Evolutionary conservation across 2,113 vertebrate species (phyloP).

Genomic region (Sander lucioperca): DNA sequence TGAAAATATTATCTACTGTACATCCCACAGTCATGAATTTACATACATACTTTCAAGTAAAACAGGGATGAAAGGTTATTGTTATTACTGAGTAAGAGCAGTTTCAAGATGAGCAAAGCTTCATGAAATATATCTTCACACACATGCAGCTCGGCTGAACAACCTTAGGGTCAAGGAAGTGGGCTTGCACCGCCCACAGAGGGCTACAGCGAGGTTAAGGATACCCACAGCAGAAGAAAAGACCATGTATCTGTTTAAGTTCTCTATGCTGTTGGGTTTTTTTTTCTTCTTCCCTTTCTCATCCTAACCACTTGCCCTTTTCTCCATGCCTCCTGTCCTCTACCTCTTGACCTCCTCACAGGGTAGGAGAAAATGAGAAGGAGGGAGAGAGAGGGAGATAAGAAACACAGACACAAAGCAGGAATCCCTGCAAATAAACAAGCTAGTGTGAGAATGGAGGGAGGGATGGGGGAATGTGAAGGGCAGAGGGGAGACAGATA

Average conservation of each 20-base stretch:
- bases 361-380: conserved; percentile 37
- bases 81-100: conserved; percentile 33
- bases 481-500: conserved; percentile 32
- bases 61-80: conserved; percentile 11
- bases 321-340: conserved; percentile 43
- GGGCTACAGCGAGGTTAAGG: conserved; percentile 51
- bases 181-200: conserved; percentile 47
- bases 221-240: conserved; percentile 41
- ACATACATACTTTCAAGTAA: background rate
- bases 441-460: conserved; percentile 20
- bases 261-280: conserved; percentile 13
- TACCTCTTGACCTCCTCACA: conserved; percentile 55
- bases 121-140: conserved; percentile 20
- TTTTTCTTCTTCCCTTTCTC: conserved; percentile 27
- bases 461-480: conserved; percentile 12
- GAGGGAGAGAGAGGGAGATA: conserved; percentile 13
- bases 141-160: conserved; percentile 13
- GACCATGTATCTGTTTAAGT: conserved; percentile 44
- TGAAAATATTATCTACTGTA: background rate
- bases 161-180: conserved; percentile 55
- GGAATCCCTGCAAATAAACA: conserved; percentile 41
- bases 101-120: conserved; percentile 14
- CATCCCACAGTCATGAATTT: background rate
- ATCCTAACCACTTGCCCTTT: conserved; percentile 55
- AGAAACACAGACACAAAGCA: conserved; percentile 13